Evolutionary conservation across 2,113 vertebrate genomes (phyloP).

Genomic region (Phaetusa simplex): DNA sequence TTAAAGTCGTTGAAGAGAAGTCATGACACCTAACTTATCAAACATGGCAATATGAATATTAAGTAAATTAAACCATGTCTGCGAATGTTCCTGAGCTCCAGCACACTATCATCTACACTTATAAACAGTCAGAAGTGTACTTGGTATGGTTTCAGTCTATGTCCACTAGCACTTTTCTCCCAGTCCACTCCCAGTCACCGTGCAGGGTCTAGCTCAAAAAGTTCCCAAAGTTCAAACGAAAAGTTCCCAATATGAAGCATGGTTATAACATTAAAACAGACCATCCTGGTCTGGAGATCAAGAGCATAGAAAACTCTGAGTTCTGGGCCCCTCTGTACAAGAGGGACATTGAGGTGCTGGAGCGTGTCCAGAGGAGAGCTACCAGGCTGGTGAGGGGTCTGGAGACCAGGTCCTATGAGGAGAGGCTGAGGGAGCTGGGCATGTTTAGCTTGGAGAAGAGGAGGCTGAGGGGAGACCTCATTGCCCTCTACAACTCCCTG

Average conservation of each 20-base stretch:
- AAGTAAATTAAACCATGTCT: not conserved
- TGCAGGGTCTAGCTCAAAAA: not conserved
- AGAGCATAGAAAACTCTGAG: not conserved
- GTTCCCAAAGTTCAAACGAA: not conserved
- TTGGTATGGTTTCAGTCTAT: not conserved
- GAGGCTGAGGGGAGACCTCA: too few relatives aligned
- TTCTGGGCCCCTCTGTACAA: too few relatives aligned
- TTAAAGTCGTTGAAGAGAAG: not conserved
- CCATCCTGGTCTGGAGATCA: not conserved
- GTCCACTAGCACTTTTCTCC: not conserved
- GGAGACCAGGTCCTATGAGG: too few relatives aligned
- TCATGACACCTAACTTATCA: not conserved
- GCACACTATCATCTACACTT: not conserved
- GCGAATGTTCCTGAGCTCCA: not conserved
- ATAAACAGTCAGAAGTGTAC: not conserved
- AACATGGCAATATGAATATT: not conserved
- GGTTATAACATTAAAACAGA: not conserved
- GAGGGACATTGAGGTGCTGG: too few relatives aligned
- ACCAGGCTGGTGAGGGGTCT: too few relatives aligned
- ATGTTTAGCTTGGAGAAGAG: too few relatives aligned
- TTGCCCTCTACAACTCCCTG: too few relatives aligned
- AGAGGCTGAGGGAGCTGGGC: too few relatives aligned
- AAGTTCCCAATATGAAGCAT: not conserved
- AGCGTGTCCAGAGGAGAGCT: too few relatives aligned
- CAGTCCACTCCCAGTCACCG: not conserved